phyloP scores from a whole-genome alignment of 2,888 invertebrate genomes.

The Drosophila subquinaria region DNA sequence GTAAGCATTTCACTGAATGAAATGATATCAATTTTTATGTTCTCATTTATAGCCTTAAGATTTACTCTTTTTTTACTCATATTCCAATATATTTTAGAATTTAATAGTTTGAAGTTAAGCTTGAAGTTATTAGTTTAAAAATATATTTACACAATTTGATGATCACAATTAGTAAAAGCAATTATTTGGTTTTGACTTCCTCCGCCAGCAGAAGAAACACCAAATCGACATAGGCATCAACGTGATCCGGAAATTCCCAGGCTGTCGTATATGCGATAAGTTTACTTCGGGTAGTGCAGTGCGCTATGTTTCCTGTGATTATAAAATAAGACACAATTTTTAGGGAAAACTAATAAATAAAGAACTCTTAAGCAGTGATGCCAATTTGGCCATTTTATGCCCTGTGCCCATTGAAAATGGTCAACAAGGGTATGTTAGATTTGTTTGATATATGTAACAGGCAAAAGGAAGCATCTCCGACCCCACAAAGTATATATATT shows the following conservation, averaged over 20 bases:
- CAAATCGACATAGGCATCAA: slow-evolving; percentile 74
- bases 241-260: slow-evolving; percentile 83
- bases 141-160: slow-evolving; percentile 9
- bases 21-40: slow-evolving; percentile 5
- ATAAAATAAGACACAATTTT: too few species aligned
- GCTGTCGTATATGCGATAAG: slow-evolving; percentile 72
- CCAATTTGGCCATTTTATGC: too few species aligned
- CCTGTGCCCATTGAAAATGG: too few species aligned
- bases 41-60: not conserved
- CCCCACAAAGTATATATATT: too few species aligned
- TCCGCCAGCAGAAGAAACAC: slow-evolving; percentile 74
- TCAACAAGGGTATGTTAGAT: too few species aligned
- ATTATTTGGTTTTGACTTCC: slow-evolving; percentile 64
- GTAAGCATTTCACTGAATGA: slow-evolving; percentile 22
- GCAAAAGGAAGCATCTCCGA: too few species aligned
- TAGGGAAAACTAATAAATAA: too few species aligned
- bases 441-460: too few species aligned
- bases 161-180: not conserved
- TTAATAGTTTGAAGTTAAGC: not conserved
- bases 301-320: slow-evolving; percentile 78
- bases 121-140: not conserved
- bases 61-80: not conserved
- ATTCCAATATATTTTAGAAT: not conserved
- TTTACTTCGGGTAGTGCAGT: slow-evolving; percentile 70
- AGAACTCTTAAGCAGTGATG: too few species aligned